Conservation (phyloP, 2,888 invertebrate genomes). For the Caenorhabditis imperialis region DNA sequence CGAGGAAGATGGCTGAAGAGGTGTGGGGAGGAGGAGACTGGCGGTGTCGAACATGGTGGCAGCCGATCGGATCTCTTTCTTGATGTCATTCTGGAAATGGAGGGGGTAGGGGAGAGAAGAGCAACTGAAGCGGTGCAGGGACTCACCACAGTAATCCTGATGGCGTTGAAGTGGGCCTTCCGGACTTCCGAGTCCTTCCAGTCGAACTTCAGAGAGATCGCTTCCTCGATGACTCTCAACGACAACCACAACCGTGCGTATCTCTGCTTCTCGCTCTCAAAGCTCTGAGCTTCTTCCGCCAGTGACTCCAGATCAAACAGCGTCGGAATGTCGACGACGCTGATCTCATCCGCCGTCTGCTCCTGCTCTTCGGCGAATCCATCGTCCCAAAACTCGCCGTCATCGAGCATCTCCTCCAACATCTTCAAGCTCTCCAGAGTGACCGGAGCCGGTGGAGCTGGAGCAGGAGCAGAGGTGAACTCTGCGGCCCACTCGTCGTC, state of each 20-base stretch:
- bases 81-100: conserved; percentile 16
- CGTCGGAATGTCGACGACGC: conserved; percentile 9
- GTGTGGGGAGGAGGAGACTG: conserved; percentile 27
- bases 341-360: conserved; percentile 7
- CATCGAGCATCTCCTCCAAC: conserved; percentile 41
- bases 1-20: conserved; percentile 10
- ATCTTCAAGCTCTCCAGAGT: conserved; percentile 11
- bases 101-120: neutral
- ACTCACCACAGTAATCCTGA: conserved; percentile 59
- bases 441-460: neutral
- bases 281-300: neutral
- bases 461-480: conserved; percentile 19
- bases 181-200: conserved; percentile 63
- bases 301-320: conserved; percentile 22
- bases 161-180: conserved; percentile 35
- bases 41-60: conserved; percentile 24
- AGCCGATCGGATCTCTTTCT: conserved; percentile 19
- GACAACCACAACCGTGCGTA: conserved; percentile 61
- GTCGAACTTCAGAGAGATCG: conserved; percentile 67
- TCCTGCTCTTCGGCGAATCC: conserved; percentile 23
- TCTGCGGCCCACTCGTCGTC: conserved; percentile 50
- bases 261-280: conserved; percentile 12
- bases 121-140: neutral
- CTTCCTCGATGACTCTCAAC: conserved; percentile 70
- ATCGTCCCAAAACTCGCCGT: conserved; percentile 37